Evolutionary conservation across 2,797 vertebrate species (phyloP).

Genomic region (Rhabdomys pumilio): DNA sequence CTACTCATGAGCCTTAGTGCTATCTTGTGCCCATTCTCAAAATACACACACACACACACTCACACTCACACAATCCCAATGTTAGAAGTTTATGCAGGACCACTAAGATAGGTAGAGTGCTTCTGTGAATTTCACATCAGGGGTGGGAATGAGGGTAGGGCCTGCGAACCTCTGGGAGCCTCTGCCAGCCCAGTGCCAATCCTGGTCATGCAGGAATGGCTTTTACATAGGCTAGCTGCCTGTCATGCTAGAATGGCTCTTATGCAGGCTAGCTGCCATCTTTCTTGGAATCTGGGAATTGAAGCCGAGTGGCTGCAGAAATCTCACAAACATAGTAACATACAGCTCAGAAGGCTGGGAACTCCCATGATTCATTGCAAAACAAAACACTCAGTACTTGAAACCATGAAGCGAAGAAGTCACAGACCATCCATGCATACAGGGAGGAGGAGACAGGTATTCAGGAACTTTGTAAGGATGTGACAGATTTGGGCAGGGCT

Average conservation of each 20-base stretch:
- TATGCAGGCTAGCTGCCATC: not conserved
- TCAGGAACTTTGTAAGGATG: accelerated
- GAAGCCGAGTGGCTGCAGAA: not conserved
- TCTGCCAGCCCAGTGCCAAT: not conserved
- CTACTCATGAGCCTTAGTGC: not conserved
- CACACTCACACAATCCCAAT: too few relatives aligned
- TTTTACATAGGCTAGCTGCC: not conserved
- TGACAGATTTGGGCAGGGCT: too few relatives aligned
- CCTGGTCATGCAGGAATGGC: not conserved
- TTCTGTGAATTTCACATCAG: not conserved
- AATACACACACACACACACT: too few relatives aligned
- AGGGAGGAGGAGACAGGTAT: not conserved
- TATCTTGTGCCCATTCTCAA: not conserved
- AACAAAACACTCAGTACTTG: not conserved
- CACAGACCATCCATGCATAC: not conserved
- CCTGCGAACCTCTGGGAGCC: not conserved
- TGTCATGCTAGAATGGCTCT: not conserved
- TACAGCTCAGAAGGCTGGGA: not conserved
- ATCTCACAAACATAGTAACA: not conserved
- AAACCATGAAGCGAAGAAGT: not conserved
- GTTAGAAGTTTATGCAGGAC: not conserved
- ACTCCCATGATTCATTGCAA: not conserved
- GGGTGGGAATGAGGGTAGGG: not conserved
- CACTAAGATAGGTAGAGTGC: accelerated
- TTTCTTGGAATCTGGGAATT: not conserved